Conservation (phyloP, 2,888 invertebrate genomes). For the Drosophila anceps region DNA sequence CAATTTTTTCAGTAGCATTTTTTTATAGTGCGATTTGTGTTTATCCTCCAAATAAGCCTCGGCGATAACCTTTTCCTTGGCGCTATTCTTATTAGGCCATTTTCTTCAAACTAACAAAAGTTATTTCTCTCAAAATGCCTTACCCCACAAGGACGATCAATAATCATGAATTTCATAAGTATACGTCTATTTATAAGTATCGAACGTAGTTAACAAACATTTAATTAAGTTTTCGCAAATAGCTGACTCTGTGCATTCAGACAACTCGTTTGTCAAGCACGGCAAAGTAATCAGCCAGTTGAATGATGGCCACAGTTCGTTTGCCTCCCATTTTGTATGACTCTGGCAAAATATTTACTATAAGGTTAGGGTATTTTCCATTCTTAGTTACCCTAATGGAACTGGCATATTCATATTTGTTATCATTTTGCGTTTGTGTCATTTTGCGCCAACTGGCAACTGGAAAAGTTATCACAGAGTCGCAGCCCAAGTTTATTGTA, state of each 20-base stretch:
- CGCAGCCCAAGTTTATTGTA: constrained; percentile 65
- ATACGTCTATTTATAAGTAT: not conserved
- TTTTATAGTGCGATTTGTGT: too few species aligned
- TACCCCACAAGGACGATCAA: too few species aligned
- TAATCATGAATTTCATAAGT: not conserved
- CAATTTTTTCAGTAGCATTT: too few species aligned
- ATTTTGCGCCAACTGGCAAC: constrained; percentile 50
- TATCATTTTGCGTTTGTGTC: constrained; percentile 47
- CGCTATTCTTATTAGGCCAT: too few species aligned
- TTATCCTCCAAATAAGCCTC: too few species aligned
- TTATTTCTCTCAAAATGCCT: too few species aligned
- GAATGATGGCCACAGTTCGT: not conserved
- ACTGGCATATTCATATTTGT: constrained; percentile 23
- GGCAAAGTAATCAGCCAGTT: not conserved
- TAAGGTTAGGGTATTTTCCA: constrained; percentile 21
- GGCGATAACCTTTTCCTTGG: too few species aligned
- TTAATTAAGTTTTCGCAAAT: not conserved
- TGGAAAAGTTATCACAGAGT: constrained; percentile 64
- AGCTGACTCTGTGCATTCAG: too few species aligned
- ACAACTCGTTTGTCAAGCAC: constrained; percentile 3
- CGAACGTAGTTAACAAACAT: not conserved
- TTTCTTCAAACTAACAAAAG: too few species aligned
- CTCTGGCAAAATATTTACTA: too few species aligned
- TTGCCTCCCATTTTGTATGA: not conserved
- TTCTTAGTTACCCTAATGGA: not conserved